Conservation (phyloP, 2,888 invertebrate genomes). For the Biston stratarius region DNA sequence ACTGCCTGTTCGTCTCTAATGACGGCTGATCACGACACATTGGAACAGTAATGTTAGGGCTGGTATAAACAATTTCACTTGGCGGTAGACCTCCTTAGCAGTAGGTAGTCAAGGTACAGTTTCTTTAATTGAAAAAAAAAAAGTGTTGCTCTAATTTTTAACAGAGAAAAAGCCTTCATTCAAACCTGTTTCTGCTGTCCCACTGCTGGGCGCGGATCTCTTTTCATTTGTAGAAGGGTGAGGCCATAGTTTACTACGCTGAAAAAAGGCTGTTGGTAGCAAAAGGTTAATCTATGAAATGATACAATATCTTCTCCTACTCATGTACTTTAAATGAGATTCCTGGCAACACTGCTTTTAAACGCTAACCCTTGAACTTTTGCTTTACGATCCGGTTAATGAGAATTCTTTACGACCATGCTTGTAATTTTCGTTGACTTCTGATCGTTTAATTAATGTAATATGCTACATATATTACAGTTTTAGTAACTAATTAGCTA, state of each 20-base stretch:
- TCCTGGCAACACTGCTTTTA: slow-evolving; percentile 13
- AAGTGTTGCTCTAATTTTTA: no score
- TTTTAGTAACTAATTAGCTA: slow-evolving; percentile 24
- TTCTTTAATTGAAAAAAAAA: no score
- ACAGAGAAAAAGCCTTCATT: no score
- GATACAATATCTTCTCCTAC: background rate
- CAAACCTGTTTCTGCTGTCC: no score
- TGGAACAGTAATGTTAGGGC: background rate
- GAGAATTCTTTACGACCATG: slow-evolving; percentile 39
- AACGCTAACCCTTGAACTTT: slow-evolving; percentile 39
- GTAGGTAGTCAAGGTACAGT: no score
- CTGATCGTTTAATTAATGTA: slow-evolving; percentile 26
- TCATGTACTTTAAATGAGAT: slow-evolving; percentile 1
- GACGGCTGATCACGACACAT: slow-evolving; percentile 63
- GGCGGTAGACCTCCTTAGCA: no score
- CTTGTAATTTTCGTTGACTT: slow-evolving; percentile 18
- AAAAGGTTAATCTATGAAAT: no score
- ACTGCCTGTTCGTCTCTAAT: slow-evolving; percentile 62
- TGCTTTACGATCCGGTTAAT: slow-evolving; percentile 42
- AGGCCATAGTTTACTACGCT: no score
- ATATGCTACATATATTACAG: slow-evolving; percentile 18
- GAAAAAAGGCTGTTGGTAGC: background rate
- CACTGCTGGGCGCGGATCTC: no score
- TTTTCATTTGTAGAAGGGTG: no score
- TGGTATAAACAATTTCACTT: background rate